Conservation (phyloP, 2,888 invertebrate genomes). For the Drosophila quinaria region DNA sequence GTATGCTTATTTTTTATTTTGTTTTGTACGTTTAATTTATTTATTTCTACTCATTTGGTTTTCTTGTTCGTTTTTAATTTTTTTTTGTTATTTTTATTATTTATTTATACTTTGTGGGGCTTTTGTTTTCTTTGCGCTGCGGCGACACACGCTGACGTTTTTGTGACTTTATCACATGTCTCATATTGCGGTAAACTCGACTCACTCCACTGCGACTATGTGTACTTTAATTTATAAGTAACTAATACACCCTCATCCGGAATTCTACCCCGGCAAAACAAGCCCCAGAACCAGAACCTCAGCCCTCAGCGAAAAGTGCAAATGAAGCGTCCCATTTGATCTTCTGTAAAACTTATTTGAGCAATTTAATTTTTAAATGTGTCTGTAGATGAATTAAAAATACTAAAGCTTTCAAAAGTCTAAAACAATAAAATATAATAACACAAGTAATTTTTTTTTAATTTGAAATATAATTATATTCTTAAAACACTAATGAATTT, state of each 20-base stretch:
- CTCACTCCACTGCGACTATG: slow-evolving; percentile 24
- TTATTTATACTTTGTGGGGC: slow-evolving; percentile 67
- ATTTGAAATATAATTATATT: neutral
- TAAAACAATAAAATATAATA: neutral
- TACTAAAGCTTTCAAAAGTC: neutral
- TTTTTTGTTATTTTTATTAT: slow-evolving; percentile 58
- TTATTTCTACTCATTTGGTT: slow-evolving; percentile 39
- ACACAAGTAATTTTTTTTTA: neutral
- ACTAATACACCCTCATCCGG: neutral
- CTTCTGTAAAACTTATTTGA: neutral
- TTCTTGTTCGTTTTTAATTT: slow-evolving; percentile 19
- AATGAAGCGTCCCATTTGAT: slow-evolving; percentile 3
- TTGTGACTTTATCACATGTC: slow-evolving; percentile 82
- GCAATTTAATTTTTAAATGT: neutral
- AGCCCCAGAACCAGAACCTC: neutral
- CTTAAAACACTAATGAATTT: neutral
- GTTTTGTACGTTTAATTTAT: slow-evolving; percentile 46
- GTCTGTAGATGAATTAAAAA: neutral
- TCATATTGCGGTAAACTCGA: slow-evolving; percentile 75
- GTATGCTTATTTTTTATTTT: slow-evolving; percentile 13
- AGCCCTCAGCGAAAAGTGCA: neutral
- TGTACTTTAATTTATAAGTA: slow-evolving; percentile 53
- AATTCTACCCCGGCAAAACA: neutral
- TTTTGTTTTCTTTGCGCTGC: slow-evolving; percentile 80
- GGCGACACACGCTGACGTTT: slow-evolving; percentile 72